Conservation (phyloP, 2,888 invertebrate species). For the Drosophila silvestris region DNA sequence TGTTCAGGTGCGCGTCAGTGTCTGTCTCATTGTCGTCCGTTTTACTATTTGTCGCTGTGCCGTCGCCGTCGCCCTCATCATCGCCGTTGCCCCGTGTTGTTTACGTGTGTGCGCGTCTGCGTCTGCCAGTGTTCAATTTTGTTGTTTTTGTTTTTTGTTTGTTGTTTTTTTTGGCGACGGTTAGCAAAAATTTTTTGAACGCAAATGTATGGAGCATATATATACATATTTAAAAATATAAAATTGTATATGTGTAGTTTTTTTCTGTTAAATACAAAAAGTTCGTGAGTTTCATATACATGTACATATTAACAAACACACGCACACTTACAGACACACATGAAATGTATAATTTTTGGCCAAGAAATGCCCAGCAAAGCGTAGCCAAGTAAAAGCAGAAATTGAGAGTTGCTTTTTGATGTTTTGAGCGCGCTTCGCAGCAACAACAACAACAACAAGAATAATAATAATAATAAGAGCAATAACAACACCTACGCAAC, state of each 20-base stretch:
- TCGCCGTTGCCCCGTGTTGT: slow-evolving; percentile 44
- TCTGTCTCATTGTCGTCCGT: slow-evolving; percentile 44
- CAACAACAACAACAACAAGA: slow-evolving; percentile 31
- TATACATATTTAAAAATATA: slow-evolving; percentile 35
- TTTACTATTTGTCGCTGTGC: slow-evolving; percentile 32
- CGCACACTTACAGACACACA: slow-evolving; percentile 5
- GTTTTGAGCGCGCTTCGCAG: slow-evolving; percentile 41
- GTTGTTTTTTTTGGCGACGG: slow-evolving; percentile 59
- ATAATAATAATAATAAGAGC: slow-evolving; percentile 8
- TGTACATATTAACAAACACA: slow-evolving; percentile 14
- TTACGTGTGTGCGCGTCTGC: slow-evolving; percentile 65
- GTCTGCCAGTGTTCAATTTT: slow-evolving; percentile 60
- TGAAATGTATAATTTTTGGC: slow-evolving; percentile 37
- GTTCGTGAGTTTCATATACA: slow-evolving; percentile 41
- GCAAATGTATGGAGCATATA: slow-evolving; percentile 32
- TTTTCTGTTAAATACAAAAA: slow-evolving; percentile 49
- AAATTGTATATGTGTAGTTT: slow-evolving; percentile 20
- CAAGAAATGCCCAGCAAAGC: slow-evolving; percentile 67
- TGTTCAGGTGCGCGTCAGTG: slow-evolving; percentile 53
- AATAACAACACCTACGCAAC: slow-evolving; percentile 66
- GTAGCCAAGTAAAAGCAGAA: slow-evolving; percentile 76
- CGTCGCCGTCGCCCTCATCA: slow-evolving; percentile 32
- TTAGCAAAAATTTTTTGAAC: slow-evolving; percentile 60
- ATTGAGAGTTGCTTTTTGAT: slow-evolving; percentile 73
- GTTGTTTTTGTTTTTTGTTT: slow-evolving; percentile 40